These are phyloP conservation scores for Triplophysa bombifrons DNA, from an alignment of 2,797 vertebrate genomes.

Conservation along the genomic window DNA sequence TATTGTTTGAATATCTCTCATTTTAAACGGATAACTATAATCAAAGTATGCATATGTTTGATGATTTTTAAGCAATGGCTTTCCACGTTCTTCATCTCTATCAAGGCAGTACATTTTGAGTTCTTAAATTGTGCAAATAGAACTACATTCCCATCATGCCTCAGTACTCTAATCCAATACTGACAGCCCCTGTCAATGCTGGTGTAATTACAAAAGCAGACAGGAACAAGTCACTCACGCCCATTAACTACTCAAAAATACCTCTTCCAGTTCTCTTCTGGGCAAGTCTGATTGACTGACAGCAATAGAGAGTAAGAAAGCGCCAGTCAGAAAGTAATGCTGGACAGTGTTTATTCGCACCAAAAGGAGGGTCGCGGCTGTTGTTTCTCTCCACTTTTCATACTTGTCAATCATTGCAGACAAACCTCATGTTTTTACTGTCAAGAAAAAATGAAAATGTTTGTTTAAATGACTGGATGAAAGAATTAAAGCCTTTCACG, in stretches of 20 bases:
- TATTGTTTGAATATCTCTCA: not conserved
- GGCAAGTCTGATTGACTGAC: constrained; percentile 30
- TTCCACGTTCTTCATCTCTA: no score
- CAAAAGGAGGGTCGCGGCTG: not conserved
- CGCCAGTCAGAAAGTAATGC: not conserved
- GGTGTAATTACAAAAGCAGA: constrained; percentile 49
- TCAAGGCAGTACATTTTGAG: no score
- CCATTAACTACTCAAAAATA: constrained; percentile 29
- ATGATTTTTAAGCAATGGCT: no score
- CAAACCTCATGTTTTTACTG: not conserved
- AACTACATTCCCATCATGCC: constrained; percentile 55
- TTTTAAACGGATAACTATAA: no score
- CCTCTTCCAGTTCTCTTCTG: constrained; percentile 23
- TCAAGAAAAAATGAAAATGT: not conserved
- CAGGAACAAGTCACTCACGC: constrained; percentile 45
- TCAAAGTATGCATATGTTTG: not conserved
- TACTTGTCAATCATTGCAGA: constrained; percentile 3
- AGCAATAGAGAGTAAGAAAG: constrained; percentile 16
- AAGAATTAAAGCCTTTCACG: not conserved
- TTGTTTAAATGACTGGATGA: no score
- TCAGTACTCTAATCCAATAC: constrained; percentile 31
- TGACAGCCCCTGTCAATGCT: constrained; percentile 48
- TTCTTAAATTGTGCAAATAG: constrained; percentile 42
- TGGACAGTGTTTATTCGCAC: not conserved
- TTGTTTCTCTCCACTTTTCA: not conserved